Evolutionary conservation across 2,888 invertebrate genomes (phyloP), one percentile per base, ranked within the genome.

Genomic region (Lepidochitona cinerea): DNA sequence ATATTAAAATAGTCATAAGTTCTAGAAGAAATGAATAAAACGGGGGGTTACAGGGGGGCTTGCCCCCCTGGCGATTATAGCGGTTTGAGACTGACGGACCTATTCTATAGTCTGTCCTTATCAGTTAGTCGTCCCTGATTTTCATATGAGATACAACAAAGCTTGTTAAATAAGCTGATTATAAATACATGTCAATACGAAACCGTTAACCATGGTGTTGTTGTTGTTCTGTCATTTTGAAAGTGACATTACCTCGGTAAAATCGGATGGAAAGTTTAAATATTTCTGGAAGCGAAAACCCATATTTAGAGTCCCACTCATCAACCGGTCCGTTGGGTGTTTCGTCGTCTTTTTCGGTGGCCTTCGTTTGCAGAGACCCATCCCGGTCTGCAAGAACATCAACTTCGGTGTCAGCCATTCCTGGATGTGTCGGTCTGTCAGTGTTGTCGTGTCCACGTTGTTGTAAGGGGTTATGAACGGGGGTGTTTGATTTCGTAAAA

Each of bases 211-310:
- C 9, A 49, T 7, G 49, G 18, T 49, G 49, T 49, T 49, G 49
- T 49, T 49, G 49, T 7, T 5, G 49, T 23, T n/a, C n/a, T n/a
- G n/a, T n/a, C n/a, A n/a, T n/a, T n/a, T n/a, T n/a, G n/a, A n/a
- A n/a, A n/a, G n/a, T n/a, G n/a, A n/a, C 1, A 49, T 83, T 93
- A 97, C 98, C 98, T 95, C 97, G 97, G 89, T 97, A 98, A 92
- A 97, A 98, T 88, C 93, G 93, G 75, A 97, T 92, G 37, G 96
- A 96, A 85, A 97, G 93, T 92, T 95, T 95, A 92, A 97, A 98
- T 69, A 98, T 94, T 86, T 97, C 96, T 86, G 93, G 92, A 18
- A 93, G 83, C 36, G 90, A 87, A 79, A 92, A 91, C n/a, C 92
- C 92, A 91, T 91, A 90, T 73, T 88, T 78, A n/a, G 71, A 64